Base-by-base conservation (phyloP, 2,113 vertebrate species). In the Sylvia atricapilla region DNA sequence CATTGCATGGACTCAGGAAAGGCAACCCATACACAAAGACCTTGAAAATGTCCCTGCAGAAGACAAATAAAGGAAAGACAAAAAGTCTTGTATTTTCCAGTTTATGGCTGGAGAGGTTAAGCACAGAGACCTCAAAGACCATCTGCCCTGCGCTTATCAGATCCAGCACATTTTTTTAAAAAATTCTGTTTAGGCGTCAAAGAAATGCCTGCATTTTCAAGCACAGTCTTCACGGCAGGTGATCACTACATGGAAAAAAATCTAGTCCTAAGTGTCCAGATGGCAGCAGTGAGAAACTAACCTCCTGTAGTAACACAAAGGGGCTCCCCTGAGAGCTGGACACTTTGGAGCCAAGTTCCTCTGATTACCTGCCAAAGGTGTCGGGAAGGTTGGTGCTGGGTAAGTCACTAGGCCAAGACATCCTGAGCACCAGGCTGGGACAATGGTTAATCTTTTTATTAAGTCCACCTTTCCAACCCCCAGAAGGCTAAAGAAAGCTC, bases 111-210 rank as follows among this genome's bases (percentile, higher is more conserved):
- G 15, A 89, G 73, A 68, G 9, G 22, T 85, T 89, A 76, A 79
- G 37, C 41, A 56, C 12, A 39, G 47, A 74, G 44, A 78, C 14
- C 49, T 75, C 7, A 4, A n/a, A 68, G 28, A 50, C 15, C 44
- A 41, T 74, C 22, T 87, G 11, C 33, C 33, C 33, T 0, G 0
- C 50, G 72, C 31, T 16, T 74, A 47, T 9, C 20, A n/a, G 15
- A 62, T 13, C 28, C 58, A 74, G 41, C 0, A 0, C 4, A 11
- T 18, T 43, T n/a, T 2, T 7, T 4, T 2, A 55, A 30, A 77
- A 53, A 23, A 1, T 52, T 37, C 7, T 47, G 9, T 78, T 90
- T 67, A 87, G 19, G 6, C 84, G 12, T 30, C 47, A 67, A 80
- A 92, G 37, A 93, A 88, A 70, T 4, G 25, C 8, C 11, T 77